phyloP scores from a whole-genome alignment of 2,797 vertebrate genomes.

The Lophotriccus pileatus region DNA sequence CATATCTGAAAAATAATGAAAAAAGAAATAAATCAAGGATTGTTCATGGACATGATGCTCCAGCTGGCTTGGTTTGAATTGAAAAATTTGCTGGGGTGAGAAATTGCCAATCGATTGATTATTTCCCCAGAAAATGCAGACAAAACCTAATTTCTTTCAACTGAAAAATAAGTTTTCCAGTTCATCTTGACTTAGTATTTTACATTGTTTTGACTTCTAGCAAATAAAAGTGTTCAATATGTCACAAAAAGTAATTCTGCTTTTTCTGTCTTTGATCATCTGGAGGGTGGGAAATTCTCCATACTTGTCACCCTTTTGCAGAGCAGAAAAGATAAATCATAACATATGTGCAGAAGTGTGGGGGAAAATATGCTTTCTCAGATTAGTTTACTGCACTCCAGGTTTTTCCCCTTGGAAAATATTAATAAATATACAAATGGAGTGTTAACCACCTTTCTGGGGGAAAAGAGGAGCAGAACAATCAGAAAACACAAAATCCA shows the following conservation, averaged over 20 bases:
- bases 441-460: constrained; percentile 29
- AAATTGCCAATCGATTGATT: background rate
- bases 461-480: background rate
- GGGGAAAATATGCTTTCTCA: background rate
- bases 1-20: background rate
- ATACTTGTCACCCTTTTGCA: background rate
- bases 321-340: constrained; percentile 23
- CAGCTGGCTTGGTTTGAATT: background rate
- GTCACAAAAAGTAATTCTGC: background rate
- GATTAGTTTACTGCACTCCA: background rate
- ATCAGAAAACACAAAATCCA: background rate
- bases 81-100: background rate
- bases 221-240: background rate
- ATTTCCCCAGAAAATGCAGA: background rate
- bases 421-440: constrained; percentile 33
- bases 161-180: background rate
- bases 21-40: background rate
- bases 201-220: background rate
- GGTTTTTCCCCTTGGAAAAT: constrained; percentile 42
- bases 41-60: background rate
- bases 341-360: constrained; percentile 25
- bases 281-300: background rate
- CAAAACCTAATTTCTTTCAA: background rate
- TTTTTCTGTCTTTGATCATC: background rate
- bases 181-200: background rate